Evolutionary conservation across 2,888 invertebrate species (phyloP), one percentile per base, ranked within the genome.

Genomic region (Conus canariensis): DNA sequence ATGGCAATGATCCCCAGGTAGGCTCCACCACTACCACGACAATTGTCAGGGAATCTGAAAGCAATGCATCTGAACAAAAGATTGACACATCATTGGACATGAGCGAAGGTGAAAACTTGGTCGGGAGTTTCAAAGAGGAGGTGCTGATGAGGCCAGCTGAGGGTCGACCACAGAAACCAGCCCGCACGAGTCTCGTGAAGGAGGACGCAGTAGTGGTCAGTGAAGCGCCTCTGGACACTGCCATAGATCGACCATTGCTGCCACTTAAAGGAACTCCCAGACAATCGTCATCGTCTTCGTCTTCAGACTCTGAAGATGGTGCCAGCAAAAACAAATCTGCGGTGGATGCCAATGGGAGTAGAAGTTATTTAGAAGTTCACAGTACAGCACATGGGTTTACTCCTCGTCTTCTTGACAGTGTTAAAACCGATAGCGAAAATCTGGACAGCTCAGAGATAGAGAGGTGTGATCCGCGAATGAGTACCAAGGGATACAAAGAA

Each of bases 271-370:
- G 67, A 25, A 83, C 82, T n/a, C 83, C 83, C 22, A 56, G 82
- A 14, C 3, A 16, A 9, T 88, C 83, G n/a, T 67, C 88, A 25
- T 82, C 88, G 8, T 83, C 88, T 45, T 88, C 88, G 22, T 88
- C 88, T 1, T 83, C 88, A 56, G 82, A 67, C 1, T 88, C 88
- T 67, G 88, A 88, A 19, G 45, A 67, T 22, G 67, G 22, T 82
- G 16, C 45, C 80, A 19, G 7, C 58, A 19, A n/a, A 82, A 58
- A 22, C 56, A 58, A 82, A 82, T 22, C 56, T 82, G 6, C 82
- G 16, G 56, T 7, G 56, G 56, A 58, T 56, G 56, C 19, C 2
- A 82, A 16, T 22, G 82, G 25, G 82, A 45, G 45, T 45, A 45
- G 12, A 80, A 14, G n/a, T 80, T 7, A 10, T 80, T 12, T n/a